Evolutionary conservation across 2,888 invertebrate species (phyloP).

Genomic region (Caenorhabditis sp.): DNA sequence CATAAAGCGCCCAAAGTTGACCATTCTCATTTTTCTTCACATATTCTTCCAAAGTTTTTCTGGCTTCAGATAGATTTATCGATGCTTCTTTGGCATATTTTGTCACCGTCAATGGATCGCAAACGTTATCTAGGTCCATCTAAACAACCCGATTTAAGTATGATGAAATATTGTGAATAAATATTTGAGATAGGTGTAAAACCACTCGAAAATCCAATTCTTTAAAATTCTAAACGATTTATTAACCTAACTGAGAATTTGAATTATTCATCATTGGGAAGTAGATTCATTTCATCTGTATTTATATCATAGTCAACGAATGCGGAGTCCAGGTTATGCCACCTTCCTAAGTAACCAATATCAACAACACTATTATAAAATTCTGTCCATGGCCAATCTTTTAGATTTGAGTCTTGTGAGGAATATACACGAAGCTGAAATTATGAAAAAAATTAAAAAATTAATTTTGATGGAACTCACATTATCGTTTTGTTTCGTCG

Average conservation of each 20-base stretch:
- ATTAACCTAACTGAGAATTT: neutral
- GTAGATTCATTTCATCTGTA: conserved; percentile 34
- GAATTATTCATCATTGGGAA: conserved; percentile 18
- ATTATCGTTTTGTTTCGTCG: conserved; percentile 52
- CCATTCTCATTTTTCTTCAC: conserved; percentile 13
- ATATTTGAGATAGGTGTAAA: too few relatives aligned
- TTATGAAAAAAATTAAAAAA: neutral
- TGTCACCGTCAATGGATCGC: conserved; percentile 23
- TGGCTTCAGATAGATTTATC: conserved; percentile 13
- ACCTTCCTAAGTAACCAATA: conserved; percentile 60
- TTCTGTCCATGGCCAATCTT: conserved; percentile 56
- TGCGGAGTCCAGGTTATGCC: conserved; percentile 49
- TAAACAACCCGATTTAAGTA: neutral
- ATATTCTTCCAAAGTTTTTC: conserved; percentile 21
- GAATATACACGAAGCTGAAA: conserved; percentile 49
- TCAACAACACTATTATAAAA: conserved; percentile 59
- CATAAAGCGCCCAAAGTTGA: conserved; percentile 32
- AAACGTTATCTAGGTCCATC: conserved; percentile 18
- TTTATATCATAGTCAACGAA: conserved; percentile 60
- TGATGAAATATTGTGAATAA: too few relatives aligned
- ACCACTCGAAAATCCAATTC: too few relatives aligned
- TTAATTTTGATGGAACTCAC: conserved; percentile 27
- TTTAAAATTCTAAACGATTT: neutral
- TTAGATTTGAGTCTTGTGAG: conserved; percentile 53
- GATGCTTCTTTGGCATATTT: conserved; percentile 10